These are phyloP conservation scores for Sinonovacula constricta DNA, from an alignment of 1,140 invertebrate genomes.

Conservation along the genomic window DNA sequence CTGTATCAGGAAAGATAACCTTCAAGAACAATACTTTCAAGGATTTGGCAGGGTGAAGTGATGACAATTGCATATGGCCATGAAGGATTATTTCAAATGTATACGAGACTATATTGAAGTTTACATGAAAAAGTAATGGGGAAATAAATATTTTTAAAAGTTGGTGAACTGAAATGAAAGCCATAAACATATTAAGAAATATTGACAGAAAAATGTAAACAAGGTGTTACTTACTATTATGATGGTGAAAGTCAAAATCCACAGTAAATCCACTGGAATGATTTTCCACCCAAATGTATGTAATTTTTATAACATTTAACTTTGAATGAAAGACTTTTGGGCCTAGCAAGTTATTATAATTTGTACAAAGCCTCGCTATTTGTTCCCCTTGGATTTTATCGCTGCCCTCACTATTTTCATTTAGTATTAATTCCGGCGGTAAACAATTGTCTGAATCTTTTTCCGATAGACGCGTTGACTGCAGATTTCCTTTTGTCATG, in stretches of 20 bases:
- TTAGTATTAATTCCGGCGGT: slow-evolving; percentile 59
- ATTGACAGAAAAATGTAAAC: too few relatives aligned
- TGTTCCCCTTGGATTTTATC: slow-evolving; percentile 27
- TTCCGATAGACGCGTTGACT: slow-evolving; percentile 4
- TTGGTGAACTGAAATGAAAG: too few relatives aligned
- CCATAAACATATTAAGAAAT: too few relatives aligned
- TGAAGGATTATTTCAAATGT: too few relatives aligned
- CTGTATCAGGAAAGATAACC: too few relatives aligned
- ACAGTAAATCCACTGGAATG: slow-evolving; percentile 67
- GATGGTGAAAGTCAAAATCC: slow-evolving; percentile 64
- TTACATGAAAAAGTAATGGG: too few relatives aligned
- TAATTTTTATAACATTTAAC: slow-evolving; percentile 63
- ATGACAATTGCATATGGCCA: too few relatives aligned
- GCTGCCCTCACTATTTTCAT: slow-evolving; percentile 36
- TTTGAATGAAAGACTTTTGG: slow-evolving; percentile 68
- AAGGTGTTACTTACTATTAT: slow-evolving; percentile 60
- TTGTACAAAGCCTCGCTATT: slow-evolving; percentile 59
- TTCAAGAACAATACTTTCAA: too few relatives aligned
- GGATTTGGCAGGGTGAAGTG: too few relatives aligned
- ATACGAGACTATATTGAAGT: too few relatives aligned
- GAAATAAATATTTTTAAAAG: too few relatives aligned
- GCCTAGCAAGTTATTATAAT: slow-evolving; percentile 52
- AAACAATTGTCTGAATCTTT: slow-evolving; percentile 46
- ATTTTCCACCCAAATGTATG: slow-evolving; percentile 62
- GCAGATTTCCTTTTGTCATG: slow-evolving; percentile 45